Percentiles rank a stretch among this genome's conserved stretches.
These are phyloP conservation scores for Bujurquina vittata DNA, from an alignment of 2,113 vertebrate genomes.

Conservation along the genomic window DNA sequence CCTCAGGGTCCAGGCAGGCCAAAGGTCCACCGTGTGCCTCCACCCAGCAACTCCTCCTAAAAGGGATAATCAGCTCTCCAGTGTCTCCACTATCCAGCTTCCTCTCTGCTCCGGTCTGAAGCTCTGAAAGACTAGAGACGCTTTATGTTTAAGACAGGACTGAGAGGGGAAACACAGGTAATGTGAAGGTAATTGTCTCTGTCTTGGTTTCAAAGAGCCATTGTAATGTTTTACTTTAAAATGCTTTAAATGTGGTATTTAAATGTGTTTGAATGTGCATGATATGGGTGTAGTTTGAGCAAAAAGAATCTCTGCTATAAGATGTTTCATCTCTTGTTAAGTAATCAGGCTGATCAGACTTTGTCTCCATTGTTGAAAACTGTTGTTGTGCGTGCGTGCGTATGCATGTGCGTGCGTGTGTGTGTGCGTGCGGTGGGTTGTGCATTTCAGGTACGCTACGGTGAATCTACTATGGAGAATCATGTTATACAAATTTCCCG, in stretches of 20 bases:
- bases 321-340: background rate
- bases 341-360: background rate
- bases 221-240: background rate
- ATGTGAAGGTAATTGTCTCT: conserved; percentile 47
- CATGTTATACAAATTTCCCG: conserved; percentile 89
- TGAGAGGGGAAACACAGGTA: background rate
- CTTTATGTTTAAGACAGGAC: background rate
- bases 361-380: background rate
- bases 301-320: background rate
- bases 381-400: background rate
- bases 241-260: background rate
- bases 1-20: conserved; percentile 61
- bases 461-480: conserved; percentile 83
- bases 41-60: conserved; percentile 52
- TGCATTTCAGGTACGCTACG: conserved; percentile 32
- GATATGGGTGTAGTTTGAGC: background rate
- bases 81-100: conserved; percentile 18
- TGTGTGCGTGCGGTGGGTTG: background rate
- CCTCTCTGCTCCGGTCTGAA: conserved; percentile 20
- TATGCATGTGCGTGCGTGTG: too few relatives aligned
- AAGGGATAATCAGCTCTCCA: conserved; percentile 40
- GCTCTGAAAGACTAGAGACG: conserved; percentile 7
- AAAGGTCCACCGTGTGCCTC: conserved; percentile 60
- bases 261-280: background rate
- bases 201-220: background rate